Evolutionary conservation across 2,113 vertebrate genomes (phyloP).

Genomic region (Todiramphus saurophagus): DNA sequence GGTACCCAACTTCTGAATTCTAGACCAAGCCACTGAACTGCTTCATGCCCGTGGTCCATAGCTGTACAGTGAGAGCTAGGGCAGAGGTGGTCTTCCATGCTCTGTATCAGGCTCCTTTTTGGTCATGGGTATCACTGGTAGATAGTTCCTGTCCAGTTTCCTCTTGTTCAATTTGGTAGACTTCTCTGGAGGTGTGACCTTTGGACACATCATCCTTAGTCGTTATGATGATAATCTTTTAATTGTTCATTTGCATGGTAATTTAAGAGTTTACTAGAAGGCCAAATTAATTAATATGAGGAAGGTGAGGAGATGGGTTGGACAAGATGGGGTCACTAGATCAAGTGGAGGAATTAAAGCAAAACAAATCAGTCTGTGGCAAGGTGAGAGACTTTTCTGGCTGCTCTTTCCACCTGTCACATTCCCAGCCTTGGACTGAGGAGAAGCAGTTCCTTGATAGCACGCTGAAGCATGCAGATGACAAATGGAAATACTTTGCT

Average conservation of each 20-base stretch:
- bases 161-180: background rate
- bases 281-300: background rate
- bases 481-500: background rate
- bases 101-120: background rate
- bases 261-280: background rate
- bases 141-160: background rate
- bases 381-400: background rate
- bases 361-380: background rate
- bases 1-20: background rate
- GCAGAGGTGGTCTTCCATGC: background rate
- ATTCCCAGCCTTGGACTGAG: background rate
- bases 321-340: background rate
- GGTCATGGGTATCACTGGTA: background rate
- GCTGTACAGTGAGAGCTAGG: background rate
- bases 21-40: background rate
- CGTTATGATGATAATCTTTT: background rate
- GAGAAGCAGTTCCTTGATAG: background rate
- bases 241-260: background rate
- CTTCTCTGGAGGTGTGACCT: background rate
- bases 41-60: background rate
- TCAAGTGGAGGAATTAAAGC: background rate
- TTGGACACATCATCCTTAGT: background rate
- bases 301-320: background rate
- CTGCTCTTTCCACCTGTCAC: background rate
- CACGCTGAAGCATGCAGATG: background rate